These are phyloP conservation scores for Brachyalestes nurse DNA, from an alignment of 2,797 vertebrate species.

Conservation along the genomic window DNA sequence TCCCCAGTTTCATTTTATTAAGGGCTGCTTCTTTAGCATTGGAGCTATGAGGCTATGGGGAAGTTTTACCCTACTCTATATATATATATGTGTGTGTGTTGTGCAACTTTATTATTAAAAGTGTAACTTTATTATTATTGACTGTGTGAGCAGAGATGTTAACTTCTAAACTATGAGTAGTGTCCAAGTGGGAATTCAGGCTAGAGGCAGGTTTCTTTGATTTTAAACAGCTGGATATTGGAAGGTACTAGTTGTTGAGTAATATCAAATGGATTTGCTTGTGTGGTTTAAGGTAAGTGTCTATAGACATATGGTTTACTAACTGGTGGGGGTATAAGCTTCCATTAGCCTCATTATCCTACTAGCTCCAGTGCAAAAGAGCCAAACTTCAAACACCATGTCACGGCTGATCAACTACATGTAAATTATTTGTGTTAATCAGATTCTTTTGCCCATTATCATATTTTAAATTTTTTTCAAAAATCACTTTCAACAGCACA, in stretches of 20 bases:
- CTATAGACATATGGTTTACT: neutral
- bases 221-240: too few relatives aligned
- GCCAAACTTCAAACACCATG: neutral
- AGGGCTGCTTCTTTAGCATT: neutral
- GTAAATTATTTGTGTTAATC: neutral
- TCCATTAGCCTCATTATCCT: conserved; percentile 1
- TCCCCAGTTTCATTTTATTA: neutral
- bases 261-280: too few relatives aligned
- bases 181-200: too few relatives aligned
- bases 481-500: conserved; percentile 3
- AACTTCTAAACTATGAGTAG: too few relatives aligned
- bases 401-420: neutral
- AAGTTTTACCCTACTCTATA: too few relatives aligned
- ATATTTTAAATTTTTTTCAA: neutral
- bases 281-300: neutral
- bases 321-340: neutral
- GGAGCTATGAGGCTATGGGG: neutral
- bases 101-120: too few relatives aligned
- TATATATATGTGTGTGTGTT: too few relatives aligned
- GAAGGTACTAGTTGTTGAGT: too few relatives aligned
- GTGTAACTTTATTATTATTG: too few relatives aligned
- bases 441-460: neutral
- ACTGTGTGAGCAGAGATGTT: too few relatives aligned
- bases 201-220: too few relatives aligned
- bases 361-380: neutral